Evolutionary conservation across 2,797 vertebrate species (phyloP), one percentile per base, ranked within the genome.

Genomic region (Steatocranus sp.): DNA sequence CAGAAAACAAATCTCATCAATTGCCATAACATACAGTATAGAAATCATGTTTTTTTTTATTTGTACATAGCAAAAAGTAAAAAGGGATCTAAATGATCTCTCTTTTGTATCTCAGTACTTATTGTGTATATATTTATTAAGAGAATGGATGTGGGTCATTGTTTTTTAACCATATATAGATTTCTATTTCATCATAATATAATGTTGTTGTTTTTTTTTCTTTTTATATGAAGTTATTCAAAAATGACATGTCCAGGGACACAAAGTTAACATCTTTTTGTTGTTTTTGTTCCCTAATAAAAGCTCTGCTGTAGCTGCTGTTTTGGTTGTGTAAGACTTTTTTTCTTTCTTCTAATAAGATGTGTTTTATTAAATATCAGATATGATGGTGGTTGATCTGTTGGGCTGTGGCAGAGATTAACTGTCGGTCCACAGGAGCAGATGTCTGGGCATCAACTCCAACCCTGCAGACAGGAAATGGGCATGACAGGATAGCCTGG

Each of bases 111-210:
- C 81, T 92, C 90, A 95, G 92, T 96, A 96, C 94, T 96, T 95
- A 91, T 85, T 95, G 93, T 95, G 93, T 96, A 95, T 95, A 96
- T 97, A 96, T 96, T 96, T 97, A 96, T 96, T 96, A 92, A 92
- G 86, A 92, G 83, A 91, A 87, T 81, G 94, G 96, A 95, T 93
- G 84, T 95, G 96, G 96, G 96, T 93, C 78, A 88, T 93, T 88
- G 53, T 76, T 76, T 92, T 94, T 94, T 90, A 87, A 92, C 83
- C 58, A 88, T 89, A 91, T 91, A 89, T 93, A 92, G 85, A 91
- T 93, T 86, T 95, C 84, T 94, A 86, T 90, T 89, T 92, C 70
- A 77, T 90, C 91, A 85, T 94, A 95, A 92, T 95, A 90, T 94
- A 84, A 93, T 93, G 83, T 82, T 77, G 90, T 79, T 91, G 88